Evolutionary conservation across 2,888 invertebrate genomes (phyloP), one percentile per base, ranked within the genome.

Genomic region (Kuschelorhynchus macadamiae): DNA sequence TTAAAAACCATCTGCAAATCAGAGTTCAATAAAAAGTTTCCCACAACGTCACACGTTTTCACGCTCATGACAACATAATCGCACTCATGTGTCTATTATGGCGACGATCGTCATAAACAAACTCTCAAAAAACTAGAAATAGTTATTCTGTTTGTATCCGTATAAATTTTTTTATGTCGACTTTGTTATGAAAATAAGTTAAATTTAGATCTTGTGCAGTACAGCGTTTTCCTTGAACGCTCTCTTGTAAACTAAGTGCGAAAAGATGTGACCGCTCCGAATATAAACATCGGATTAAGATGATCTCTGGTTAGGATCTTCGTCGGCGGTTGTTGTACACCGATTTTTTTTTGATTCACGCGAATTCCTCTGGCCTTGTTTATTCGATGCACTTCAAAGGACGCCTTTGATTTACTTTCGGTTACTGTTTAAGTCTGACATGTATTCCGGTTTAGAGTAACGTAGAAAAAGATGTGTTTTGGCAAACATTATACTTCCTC

Each of bases 211-310:
- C 55, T 25, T 67, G 53, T 55, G 65, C 46, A 52, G 41, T 55
- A 52, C 52, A 62, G 49, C 77, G 78, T 41, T 78, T 80, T 79
- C 78, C 76, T 77, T 78, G 80, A 81, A 79, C 55, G 76, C 76
- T 77, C 78, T 79, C 76, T 74, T 55, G 76, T 79, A 77, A 81
- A 78, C 78, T 79, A 79, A 77, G 80, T 80, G 80, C 76, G 80
- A 81, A 80, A 78, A 80, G 78, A 80, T 81, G 80, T 79, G 81
- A 81, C 79, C 80, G 78, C 74, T 72, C 76, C 76, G 71, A 75
- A 74, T 75, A 73, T 80, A 81, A 81, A 81, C 80, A 81, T 42
- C 66, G 67, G 69, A 52, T 59, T 59, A 44, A 30, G 59, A 65
- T 65, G 49, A 74, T 80, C n/a, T n/a, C 81, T 81, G 81, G 80